Base-by-base conservation (phyloP, 2,797 vertebrate genomes). In the Hydrolagus colliei region DNA sequence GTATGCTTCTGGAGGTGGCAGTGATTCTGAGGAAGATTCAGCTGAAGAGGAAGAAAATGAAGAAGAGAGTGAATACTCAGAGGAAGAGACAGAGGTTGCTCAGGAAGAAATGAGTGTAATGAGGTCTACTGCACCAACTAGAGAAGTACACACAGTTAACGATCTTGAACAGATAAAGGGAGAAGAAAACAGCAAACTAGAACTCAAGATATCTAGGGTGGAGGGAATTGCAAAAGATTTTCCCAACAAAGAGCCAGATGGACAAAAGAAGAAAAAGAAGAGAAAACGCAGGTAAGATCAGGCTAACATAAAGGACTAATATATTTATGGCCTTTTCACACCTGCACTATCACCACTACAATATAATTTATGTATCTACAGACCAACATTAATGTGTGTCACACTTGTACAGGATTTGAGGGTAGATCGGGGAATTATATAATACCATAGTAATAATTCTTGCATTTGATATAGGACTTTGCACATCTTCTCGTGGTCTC, bases 251-350 rank as follows among this genome's bases (percentile, higher is more conserved):
- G 79, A 71, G 13, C 41, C 41, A 52, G 79, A 84, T 3, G 10
- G 11, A 14, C 16, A 20, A 4, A 84, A 84, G 65, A 91, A 87
- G 85, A 92, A 87, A 87, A 92, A 86, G 86, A 90, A 85, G 87
- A 87, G 62, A 59, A 92, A 90, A 88, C 86, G 86, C 87, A 92
- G 91, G 92, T 92, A 59, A 20, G 41, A 32, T 0, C 61, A 22
- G 76, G 20, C 8, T 61, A n/a, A 78, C n/a, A 0, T 18, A 27
- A 7, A 52, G 41, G 27, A 14, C 27, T 62, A 61, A 62, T 41
- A 11, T n/a, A 0, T 62, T 77, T 59, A 77, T 14, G 2, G 59
- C 10, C 27, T 16, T 11, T 68, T 35, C 14, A 35, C 14, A 27
- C 13, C 71, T 84, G 67, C 41, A 67, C 27, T 16, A n/a, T 12